Base-by-base conservation (phyloP, 1,140 invertebrate genomes). In the Drosophila lacteicornis region DNA sequence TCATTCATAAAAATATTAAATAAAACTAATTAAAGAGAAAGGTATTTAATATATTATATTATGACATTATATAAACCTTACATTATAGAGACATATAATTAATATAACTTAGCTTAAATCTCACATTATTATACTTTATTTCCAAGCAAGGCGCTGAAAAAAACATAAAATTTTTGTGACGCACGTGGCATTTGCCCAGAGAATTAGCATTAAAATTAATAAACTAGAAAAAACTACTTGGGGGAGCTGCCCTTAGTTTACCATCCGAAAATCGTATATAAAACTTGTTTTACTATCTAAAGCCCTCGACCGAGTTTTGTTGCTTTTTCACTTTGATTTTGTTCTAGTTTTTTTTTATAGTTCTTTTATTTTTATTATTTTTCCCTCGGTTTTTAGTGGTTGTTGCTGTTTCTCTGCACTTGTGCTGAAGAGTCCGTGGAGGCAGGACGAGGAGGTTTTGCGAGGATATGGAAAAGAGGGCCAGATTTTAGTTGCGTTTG, bases 281-380 rank as follows among this genome's bases (percentile, higher is more conserved):
- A 43, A 73, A 73, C 17, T 55, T 47, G 49, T 38, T 69, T 17
- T 66, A 53, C 49, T 63, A 65, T 68, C 51, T 58, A 53, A 59
- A 69, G 46, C 57, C 82, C 84, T 84, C 87, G 85, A 84, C 84
- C 85, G 69, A 90, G 50, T 90, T 75, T 75, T 46, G 67, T 70
- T 70, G 67, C 49, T 47, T 63, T 67, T 60, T 74, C n/a, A 38
- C 66, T 83, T 84, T 75, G 76, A 69, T 65, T 49, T 53, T 57
- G 58, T 50, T 15, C 19, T 58, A 38, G 19, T 17, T 38, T 55
- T 67, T 75, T 55, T 55, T 70, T 13, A 67, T 75, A 75, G 67
- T 65, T 68, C 55, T 50, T 67, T 74, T 79, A 66, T 51, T 27
- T 70, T 42, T 71, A 56, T 36, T 50, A 30, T 71, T 27, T 55